These are phyloP conservation scores for Phoeniculus purpureus DNA, from an alignment of 2,797 vertebrate species.

Conservation along the genomic window DNA sequence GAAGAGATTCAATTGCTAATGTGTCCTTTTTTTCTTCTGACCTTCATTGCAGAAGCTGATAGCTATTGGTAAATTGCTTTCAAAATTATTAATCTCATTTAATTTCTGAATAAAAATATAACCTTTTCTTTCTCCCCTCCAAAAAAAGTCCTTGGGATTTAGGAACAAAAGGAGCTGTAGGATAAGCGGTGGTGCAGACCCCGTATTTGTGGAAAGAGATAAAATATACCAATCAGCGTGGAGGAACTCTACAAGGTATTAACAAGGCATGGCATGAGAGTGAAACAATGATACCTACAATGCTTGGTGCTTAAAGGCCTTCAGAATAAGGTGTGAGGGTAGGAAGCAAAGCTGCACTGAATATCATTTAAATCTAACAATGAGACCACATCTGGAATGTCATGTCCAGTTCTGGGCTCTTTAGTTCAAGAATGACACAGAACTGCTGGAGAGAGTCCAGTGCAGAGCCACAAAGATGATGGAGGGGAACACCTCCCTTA, in stretches of 20 bases:
- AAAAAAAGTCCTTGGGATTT: background rate
- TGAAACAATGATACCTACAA: background rate
- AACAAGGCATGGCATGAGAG: background rate
- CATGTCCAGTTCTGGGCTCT: too few relatives aligned
- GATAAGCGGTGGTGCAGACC: background rate
- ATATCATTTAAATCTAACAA: background rate
- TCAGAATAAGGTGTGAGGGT: background rate
- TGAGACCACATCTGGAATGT: too few relatives aligned
- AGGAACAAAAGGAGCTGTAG: background rate
- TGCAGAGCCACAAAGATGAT: too few relatives aligned
- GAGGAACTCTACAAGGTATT: background rate
- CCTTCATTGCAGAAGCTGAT: constrained; percentile 55
- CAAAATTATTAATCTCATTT: constrained; percentile 63
- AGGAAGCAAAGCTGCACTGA: background rate
- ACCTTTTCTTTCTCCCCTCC: background rate
- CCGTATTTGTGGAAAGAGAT: background rate
- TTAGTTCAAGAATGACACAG: too few relatives aligned
- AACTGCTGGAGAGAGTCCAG: too few relatives aligned
- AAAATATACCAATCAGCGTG: background rate
- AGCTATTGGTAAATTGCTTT: constrained; percentile 66
- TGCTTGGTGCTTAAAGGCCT: background rate
- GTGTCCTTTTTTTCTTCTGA: constrained; percentile 71
- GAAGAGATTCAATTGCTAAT: constrained; percentile 64
- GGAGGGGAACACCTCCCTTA: too few relatives aligned
- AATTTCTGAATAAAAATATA: constrained; percentile 54